phyloP scores from a whole-genome alignment of 2,797 vertebrate species.

The Pseudotriccus pelzelni region DNA sequence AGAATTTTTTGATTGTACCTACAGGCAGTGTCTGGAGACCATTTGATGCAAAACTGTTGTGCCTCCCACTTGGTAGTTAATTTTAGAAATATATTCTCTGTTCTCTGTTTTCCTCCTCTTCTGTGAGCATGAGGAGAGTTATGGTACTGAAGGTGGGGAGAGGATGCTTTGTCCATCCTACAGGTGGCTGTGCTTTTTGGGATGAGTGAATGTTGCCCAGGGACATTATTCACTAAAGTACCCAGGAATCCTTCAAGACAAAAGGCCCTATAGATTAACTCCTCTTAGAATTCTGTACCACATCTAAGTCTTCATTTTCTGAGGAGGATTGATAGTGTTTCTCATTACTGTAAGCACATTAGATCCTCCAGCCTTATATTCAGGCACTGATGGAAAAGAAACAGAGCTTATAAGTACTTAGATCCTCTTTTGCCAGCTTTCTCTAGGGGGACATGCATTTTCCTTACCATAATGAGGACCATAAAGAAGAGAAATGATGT shows the following conservation, averaged over 20 bases:
- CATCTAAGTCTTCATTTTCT: neutral
- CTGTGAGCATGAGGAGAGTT: neutral
- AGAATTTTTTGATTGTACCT: neutral
- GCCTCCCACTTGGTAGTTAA: neutral
- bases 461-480: conserved; percentile 39
- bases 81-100: neutral
- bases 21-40: neutral
- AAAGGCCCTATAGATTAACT: neutral
- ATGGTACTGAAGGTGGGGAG: neutral
- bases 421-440: neutral
- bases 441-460: conserved; percentile 32
- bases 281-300: neutral
- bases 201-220: neutral
- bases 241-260: neutral
- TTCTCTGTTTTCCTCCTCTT: neutral
- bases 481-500: conserved; percentile 51
- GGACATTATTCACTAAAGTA: neutral
- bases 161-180: neutral
- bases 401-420: neutral
- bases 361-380: neutral
- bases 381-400: neutral
- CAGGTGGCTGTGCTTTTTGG: neutral
- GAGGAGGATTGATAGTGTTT: neutral
- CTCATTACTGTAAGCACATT: neutral
- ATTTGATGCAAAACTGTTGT: neutral